Percentiles rank a stretch among this genome's conserved stretches.
phyloP scores from a whole-genome alignment of 2,113 vertebrate species.

The Anhinga rufa region DNA sequence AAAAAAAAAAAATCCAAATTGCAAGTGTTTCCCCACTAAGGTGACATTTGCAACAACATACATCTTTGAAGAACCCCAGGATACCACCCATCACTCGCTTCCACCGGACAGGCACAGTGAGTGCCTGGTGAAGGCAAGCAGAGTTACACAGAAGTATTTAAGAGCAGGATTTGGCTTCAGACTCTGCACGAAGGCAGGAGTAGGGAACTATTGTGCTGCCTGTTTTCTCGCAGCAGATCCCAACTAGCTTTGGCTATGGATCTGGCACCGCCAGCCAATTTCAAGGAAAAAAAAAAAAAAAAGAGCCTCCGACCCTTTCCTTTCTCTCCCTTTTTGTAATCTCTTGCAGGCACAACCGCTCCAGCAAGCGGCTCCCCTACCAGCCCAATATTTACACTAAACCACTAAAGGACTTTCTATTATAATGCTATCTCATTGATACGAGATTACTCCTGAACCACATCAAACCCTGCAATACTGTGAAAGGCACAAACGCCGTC shows the following conservation, averaged over 20 bases:
- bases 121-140: constrained; percentile 23
- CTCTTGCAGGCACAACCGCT: constrained; percentile 49
- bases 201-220: constrained; percentile 44
- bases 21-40: neutral
- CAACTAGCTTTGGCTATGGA: constrained; percentile 52
- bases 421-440: constrained; percentile 63
- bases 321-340: constrained; percentile 66
- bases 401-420: constrained; percentile 68
- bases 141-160: constrained; percentile 31
- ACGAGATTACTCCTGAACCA: constrained; percentile 65
- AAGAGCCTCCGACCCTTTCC: constrained; percentile 56
- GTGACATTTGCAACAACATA: neutral
- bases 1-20: neutral
- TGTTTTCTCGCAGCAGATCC: constrained; percentile 61
- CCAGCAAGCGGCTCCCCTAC: constrained; percentile 62
- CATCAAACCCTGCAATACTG: constrained; percentile 45
- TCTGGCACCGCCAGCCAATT: constrained; percentile 47
- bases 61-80: neutral
- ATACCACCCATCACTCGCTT: neutral
- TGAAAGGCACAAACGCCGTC: constrained; percentile 44
- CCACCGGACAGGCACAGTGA: neutral
- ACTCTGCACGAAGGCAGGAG: neutral
- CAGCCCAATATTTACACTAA: constrained; percentile 66
- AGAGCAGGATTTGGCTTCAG: constrained; percentile 53
- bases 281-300: neutral